Evolutionary conservation across 2,888 invertebrate species (phyloP), one percentile per base, ranked within the genome.

Genomic region (Cheiracanthium punctorium): DNA sequence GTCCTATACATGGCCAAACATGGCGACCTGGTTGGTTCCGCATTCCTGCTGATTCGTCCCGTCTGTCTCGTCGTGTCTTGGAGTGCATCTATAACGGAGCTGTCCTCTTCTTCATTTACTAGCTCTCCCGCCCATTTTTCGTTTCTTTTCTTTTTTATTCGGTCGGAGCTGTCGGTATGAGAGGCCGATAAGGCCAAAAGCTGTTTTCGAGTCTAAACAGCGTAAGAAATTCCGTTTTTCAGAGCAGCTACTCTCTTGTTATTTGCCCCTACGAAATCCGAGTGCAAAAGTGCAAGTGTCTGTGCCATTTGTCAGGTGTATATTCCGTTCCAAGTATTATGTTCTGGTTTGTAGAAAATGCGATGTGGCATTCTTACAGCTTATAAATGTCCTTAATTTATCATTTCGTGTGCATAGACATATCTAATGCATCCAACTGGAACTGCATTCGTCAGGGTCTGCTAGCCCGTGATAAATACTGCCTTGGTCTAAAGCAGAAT

Each of bases 61-160:
- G 37, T 43, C 71, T 71, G 71, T 37, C 71, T 29, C 17, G 10
- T 14, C 41, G 71, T 24, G 37, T 71, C 71, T 43, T 28, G 37
- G 14, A 28, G 28, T 17, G 29, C 71, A 71, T 71, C 43, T 43
- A 71, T 71, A 71, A 71, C 71, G 71, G 71, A 43, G 37, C 69
- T 43, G 71, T 43, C 43, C 71, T 43, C 43, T 71, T 43, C 43
- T 43, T 71, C 43, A 43, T 41, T 43, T 71, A 43, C 43, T 43
- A 24, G 29, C 7, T 29, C 43, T 29, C 43, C 43, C 71, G 41
- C 71, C 43, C 28, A 33, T 17, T 71, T 71, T 71, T 4, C 7
- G 5, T 28, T 28, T 64, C 28, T 64, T 17, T 64, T 64, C 28
- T 64, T 64, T 10, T 28, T 32, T 10, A 20, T 67, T 32, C 41